Base-by-base conservation (phyloP, 2,888 invertebrate genomes). In the Elysia crispata region DNA sequence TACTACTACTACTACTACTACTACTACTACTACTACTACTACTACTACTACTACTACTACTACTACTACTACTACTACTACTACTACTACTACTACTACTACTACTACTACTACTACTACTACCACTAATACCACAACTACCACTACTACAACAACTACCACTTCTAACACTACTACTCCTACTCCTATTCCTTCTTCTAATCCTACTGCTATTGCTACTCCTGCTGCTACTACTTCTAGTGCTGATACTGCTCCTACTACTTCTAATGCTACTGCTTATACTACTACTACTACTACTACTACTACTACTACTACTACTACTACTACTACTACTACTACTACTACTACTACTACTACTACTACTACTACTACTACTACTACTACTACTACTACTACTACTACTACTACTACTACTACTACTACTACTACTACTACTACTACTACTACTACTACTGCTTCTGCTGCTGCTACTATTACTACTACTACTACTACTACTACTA, bases 1-100 rank as follows among this genome's bases (percentile, higher is more conserved):
- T 54, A 54, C 54, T 54, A 54, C 54, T 54, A 54, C 54, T 54
- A 54, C 18, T 54, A 54, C 18, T 54, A 20, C 54, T 15, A 54
- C 54, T 54, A 54, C 54, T 54, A 54, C 54, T 15, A 54, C 54
- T 54, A 54, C 54, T 54, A 54, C 54, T 54, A 54, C 54, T 54
- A 54, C 18, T 15, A 54, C 54, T 54, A 54, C 54, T 54, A 54
- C 54, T 54, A 54, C 54, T 54, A 54, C 54, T 54, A 54, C 54
- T 54, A 54, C 54, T 54, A 54, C 54, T 54, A 54, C 54, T 54
- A 54, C 54, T 54, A 54, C 54, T 54, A 54, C 54, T 54, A 54
- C 54, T 54, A 54, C 54, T 54, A 54, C 54, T 54, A 20, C 54
- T 54, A 20, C 54, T 54, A 20, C 54, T 54, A 54, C 54, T 54